A percentile compares a stretch with the other conserved stretches of the same genome.
Evolutionary conservation across 2,113 vertebrate species (phyloP).

Genomic region (Porphyrio hochstetteri): DNA sequence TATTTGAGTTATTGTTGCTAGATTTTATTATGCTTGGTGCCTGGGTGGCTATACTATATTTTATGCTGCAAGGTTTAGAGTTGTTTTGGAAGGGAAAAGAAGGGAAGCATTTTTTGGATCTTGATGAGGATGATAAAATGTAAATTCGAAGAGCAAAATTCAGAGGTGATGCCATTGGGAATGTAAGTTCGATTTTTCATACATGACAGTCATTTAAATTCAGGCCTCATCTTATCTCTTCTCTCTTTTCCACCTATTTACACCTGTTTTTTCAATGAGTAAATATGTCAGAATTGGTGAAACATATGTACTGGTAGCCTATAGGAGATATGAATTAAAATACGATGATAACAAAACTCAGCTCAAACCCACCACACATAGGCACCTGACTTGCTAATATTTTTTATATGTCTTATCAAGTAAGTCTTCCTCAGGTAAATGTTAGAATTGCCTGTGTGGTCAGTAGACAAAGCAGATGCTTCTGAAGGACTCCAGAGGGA

Average conservation of each 20-base stretch:
- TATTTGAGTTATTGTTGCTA: constrained; percentile 67
- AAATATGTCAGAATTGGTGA: not conserved
- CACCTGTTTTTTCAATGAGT: not conserved
- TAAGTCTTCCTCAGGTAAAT: not conserved
- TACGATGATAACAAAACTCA: not conserved
- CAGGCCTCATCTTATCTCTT: not conserved
- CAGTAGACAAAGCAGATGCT: not conserved
- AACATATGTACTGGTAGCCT: not conserved
- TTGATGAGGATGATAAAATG: constrained; percentile 55
- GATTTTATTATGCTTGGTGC: constrained; percentile 65
- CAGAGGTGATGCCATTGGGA: constrained; percentile 30
- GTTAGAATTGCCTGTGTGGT: not conserved
- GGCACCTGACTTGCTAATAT: not conserved
- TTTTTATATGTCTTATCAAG: not conserved
- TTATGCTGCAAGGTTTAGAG: constrained; percentile 55
- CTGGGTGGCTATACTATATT: constrained; percentile 59
- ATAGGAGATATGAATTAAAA: not conserved
- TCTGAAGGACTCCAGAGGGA: not conserved
- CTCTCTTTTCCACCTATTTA: not conserved
- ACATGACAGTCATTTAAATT: constrained; percentile 24
- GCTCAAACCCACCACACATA: not conserved
- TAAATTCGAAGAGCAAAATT: constrained; percentile 57
- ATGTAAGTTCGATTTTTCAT: constrained; percentile 22
- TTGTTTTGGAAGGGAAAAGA: constrained; percentile 27
- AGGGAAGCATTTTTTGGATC: not conserved